A percentile compares a stretch with the other conserved stretches of the same genome.
Evolutionary conservation across 2,797 vertebrate species (phyloP).

Genomic region (Spondyliosoma cantharus): DNA sequence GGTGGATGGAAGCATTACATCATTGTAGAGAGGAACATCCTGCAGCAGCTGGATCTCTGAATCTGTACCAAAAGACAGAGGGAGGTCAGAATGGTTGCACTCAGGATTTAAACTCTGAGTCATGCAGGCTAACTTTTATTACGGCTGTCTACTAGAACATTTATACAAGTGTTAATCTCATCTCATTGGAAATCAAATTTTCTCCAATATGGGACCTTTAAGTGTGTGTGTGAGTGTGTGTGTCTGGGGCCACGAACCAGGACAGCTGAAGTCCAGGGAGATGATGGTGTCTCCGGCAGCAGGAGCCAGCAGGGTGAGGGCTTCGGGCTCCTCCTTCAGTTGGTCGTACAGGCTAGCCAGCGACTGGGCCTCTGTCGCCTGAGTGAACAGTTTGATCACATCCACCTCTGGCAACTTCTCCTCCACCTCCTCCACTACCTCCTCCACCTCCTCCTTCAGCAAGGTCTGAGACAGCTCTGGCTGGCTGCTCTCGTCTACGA

Average conservation of each 20-base stretch:
- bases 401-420: conserved; percentile 82
- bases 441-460: conserved; percentile 29
- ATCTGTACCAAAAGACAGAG: conserved; percentile 82
- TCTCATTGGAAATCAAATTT: too few species aligned
- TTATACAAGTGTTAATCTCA: too few species aligned
- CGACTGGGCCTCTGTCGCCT: conserved; percentile 79
- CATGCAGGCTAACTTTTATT: too few species aligned
- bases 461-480: conserved; percentile 3
- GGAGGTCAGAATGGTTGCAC: conserved; percentile 17
- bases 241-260: conserved; percentile 80
- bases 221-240: background rate
- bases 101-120: background rate
- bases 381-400: conserved; percentile 87
- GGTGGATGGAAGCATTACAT: conserved; percentile 95
- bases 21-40: conserved; percentile 94
- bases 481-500: conserved; percentile 23
- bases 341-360: conserved; percentile 90
- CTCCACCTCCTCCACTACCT: conserved; percentile 35
- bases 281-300: conserved; percentile 96
- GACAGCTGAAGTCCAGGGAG: conserved; percentile 90
- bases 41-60: conserved; percentile 88
- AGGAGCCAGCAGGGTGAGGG: conserved; percentile 93
- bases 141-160: too few species aligned
- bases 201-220: background rate
- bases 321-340: conserved; percentile 92